These are phyloP conservation scores for Eupeodes luniger DNA, from an alignment of 2,888 invertebrate species.

Conservation along the genomic window DNA sequence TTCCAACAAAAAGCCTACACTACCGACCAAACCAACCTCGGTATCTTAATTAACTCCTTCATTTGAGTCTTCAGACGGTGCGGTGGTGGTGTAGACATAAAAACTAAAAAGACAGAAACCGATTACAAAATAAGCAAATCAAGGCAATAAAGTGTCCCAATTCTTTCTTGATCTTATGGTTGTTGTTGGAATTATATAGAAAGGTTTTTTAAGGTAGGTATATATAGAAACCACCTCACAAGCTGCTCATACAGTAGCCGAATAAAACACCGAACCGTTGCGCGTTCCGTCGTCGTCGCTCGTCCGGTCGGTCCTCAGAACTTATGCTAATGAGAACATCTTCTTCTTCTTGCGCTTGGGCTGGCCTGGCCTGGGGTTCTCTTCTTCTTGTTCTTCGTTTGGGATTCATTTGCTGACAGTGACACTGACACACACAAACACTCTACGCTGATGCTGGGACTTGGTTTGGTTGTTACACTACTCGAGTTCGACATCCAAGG, in stretches of 20 bases:
- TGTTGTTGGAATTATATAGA: not conserved
- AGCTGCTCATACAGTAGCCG: constrained; percentile 76
- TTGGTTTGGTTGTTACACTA: not conserved
- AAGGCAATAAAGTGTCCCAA: constrained; percentile 75
- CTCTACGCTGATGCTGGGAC: not conserved
- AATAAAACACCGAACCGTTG: constrained; percentile 63
- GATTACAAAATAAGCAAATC: constrained; percentile 75
- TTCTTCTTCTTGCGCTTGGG: constrained; percentile 55
- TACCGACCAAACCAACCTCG: constrained; percentile 50
- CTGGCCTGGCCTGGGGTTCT: constrained; percentile 7
- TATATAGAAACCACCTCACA: constrained; percentile 67
- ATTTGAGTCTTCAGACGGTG: constrained; percentile 40
- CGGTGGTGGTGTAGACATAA: constrained; percentile 18
- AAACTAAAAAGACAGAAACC: constrained; percentile 55
- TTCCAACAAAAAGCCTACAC: constrained; percentile 38
- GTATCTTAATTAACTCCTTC: constrained; percentile 75
- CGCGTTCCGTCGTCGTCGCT: constrained; percentile 1
- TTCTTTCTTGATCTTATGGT: constrained; percentile 41
- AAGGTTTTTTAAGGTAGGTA: constrained; percentile 5
- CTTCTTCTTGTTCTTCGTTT: not conserved
- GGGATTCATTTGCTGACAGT: constrained; percentile 51
- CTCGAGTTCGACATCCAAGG: constrained; percentile 51
- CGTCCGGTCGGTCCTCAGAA: constrained; percentile 13
- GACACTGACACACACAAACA: constrained; percentile 65
- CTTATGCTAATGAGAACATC: constrained; percentile 76